These are phyloP conservation scores for Drosophila paramelanica DNA, from an alignment of 2,888 invertebrate genomes.

Conservation along the genomic window DNA sequence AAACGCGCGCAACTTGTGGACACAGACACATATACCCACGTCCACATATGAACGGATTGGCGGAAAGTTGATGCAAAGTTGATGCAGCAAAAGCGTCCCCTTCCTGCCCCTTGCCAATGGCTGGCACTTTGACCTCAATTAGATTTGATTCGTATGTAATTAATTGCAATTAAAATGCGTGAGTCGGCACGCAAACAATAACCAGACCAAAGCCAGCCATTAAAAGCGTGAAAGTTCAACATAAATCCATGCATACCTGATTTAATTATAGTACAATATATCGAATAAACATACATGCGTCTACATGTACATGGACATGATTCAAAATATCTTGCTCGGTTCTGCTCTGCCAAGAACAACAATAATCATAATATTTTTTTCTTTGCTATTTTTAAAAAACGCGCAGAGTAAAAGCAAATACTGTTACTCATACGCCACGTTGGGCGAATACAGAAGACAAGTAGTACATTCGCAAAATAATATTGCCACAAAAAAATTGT, in stretches of 20 bases:
- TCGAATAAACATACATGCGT: not conserved
- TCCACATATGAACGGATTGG: not conserved
- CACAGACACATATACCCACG: slow-evolving; percentile 4
- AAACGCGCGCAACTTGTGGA: not conserved
- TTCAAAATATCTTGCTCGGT: slow-evolving; percentile 4
- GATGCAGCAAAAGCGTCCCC: not conserved
- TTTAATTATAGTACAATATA: slow-evolving; percentile 21
- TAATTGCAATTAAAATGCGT: slow-evolving; percentile 63
- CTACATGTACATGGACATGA: not conserved
- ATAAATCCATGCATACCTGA: slow-evolving; percentile 39
- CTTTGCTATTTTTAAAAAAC: slow-evolving; percentile 48
- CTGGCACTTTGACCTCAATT: slow-evolving; percentile 62
- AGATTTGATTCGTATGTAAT: slow-evolving; percentile 50
- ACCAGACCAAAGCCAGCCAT: slow-evolving; percentile 13
- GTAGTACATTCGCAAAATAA: slow-evolving; percentile 31
- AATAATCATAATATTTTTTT: slow-evolving; percentile 31
- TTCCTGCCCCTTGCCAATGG: not conserved
- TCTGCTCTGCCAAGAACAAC: slow-evolving; percentile 49
- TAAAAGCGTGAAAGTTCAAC: slow-evolving; percentile 31
- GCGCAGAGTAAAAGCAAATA: slow-evolving; percentile 25
- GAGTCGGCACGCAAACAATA: slow-evolving; percentile 30
- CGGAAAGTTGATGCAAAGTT: slow-evolving; percentile 3
- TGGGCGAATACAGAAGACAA: slow-evolving; percentile 32
- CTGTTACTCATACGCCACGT: slow-evolving; percentile 71
- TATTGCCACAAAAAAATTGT: slow-evolving; percentile 32